Percentiles rank a stretch among this genome's conserved stretches.
Conservation (phyloP, 2,797 vertebrate species). For the Psittacula echo region DNA sequence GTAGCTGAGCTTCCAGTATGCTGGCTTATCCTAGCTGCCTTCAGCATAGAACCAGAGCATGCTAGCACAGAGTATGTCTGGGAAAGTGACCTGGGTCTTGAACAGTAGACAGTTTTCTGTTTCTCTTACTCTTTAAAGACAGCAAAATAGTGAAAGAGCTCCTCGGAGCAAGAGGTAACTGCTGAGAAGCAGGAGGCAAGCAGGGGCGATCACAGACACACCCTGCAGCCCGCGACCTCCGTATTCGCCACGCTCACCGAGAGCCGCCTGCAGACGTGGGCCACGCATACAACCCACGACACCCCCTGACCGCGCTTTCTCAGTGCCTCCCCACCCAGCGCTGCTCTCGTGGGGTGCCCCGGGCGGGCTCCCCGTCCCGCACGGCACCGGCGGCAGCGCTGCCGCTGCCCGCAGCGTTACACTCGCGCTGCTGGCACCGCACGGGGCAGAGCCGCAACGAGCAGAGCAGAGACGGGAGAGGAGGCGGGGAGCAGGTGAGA, state of each 20-base stretch:
- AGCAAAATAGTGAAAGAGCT: neutral
- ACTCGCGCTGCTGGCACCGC: neutral
- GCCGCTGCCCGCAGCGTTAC: neutral
- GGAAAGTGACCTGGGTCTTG: neutral
- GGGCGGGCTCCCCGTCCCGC: neutral
- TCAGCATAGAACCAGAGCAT: neutral
- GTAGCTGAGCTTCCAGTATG: neutral
- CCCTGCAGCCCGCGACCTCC: neutral
- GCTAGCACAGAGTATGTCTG: fast-evolving
- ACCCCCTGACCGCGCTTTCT: fast-evolving
- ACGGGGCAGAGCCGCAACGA: neutral
- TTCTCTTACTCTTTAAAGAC: neutral
- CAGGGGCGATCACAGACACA: neutral
- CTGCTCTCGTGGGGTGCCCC: neutral
- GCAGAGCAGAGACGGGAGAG: neutral
- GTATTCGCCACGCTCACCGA: fast-evolving
- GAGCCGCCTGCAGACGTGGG: neutral
- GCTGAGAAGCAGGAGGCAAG: neutral
- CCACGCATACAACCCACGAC: neutral
- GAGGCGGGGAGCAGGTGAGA: neutral
- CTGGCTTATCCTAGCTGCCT: neutral
- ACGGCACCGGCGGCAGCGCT: neutral
- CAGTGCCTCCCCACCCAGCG: neutral
- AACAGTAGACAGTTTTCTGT: neutral
- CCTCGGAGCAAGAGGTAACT: neutral